Base-by-base conservation (phyloP, 2,113 vertebrate genomes). In the Stercorarius parasiticus region DNA sequence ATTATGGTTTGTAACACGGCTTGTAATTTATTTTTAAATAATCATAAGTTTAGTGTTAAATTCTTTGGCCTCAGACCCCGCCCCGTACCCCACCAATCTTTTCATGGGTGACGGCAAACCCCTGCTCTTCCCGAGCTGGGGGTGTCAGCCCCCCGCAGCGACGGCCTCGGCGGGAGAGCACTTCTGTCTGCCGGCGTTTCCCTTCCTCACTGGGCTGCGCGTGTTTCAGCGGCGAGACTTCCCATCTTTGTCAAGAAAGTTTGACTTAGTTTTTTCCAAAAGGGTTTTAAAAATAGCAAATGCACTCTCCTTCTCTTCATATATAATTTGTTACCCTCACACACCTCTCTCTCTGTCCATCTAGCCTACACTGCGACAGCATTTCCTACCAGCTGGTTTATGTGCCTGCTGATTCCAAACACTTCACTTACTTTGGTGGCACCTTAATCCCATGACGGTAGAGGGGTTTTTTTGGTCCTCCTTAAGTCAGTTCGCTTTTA, bases 11-110 rank as follows among this genome's bases (percentile, higher is more conserved):
- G 79, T 80, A 88, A 47, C 22, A 3, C n/a, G 47, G 77, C 20
- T 40, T 53, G 34, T 77, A 83, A 91, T 93, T 92, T 90, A 59
- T 87, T 96, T 93, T 86, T 66, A 90, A 92, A 62, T 70, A 83
- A 83, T 90, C 11, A 0, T 50, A 53, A 86, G 58, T 73, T 94
- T 70, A 13, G 5, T 26, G 81, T 93, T 83, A 32, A 56, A 80
- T 90, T 73, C 74, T 83, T 77, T 1, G 1, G 55, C 55, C 77
- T 61, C 88, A 42, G 67, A 36, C 22, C n/a, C 47, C 71, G 59
- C 59, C n/a, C 27, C 45, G 3, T 13, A 43, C 18, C 74, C 40
- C 66, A 45, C 65, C 90, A 32, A 0, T 59, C 53, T 58, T 69
- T 78, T 14, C 84, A 64, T 86, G 95, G 85, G 88, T 77, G 83